Evolutionary conservation across 2,888 invertebrate genomes (phyloP).

Genomic region (Apeira syringaria): DNA sequence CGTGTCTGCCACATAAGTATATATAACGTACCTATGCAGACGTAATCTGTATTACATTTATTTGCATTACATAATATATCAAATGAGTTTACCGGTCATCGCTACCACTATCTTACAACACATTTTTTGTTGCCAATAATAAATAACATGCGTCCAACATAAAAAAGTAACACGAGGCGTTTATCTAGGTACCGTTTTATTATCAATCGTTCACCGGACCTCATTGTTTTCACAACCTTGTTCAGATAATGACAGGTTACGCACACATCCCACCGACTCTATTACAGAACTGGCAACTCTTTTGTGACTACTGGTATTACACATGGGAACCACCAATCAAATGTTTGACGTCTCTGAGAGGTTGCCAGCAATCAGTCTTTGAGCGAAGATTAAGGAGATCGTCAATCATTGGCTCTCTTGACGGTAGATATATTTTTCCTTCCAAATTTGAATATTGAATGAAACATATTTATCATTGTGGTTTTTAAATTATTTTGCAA

Average conservation of each 20-base stretch:
- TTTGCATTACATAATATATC: too few relatives aligned
- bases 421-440: constrained; percentile 52
- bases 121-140: too few relatives aligned
- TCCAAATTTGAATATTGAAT: constrained; percentile 52
- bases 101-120: too few relatives aligned
- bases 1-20: too few relatives aligned
- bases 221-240: constrained; percentile 63
- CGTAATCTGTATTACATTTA: too few relatives aligned
- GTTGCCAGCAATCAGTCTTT: constrained; percentile 66
- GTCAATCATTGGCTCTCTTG: constrained; percentile 61
- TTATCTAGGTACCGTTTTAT: too few relatives aligned
- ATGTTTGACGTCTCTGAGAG: constrained; percentile 72
- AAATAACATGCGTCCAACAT: too few relatives aligned
- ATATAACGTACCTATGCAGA: too few relatives aligned
- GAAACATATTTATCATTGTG: too few relatives aligned
- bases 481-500: too few relatives aligned
- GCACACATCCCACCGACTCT: background rate
- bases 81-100: too few relatives aligned
- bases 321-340: constrained; percentile 82
- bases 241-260: constrained; percentile 68
- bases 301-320: constrained; percentile 78
- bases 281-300: constrained; percentile 39
- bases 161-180: too few relatives aligned
- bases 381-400: constrained; percentile 48
- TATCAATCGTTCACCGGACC: constrained; percentile 32